Evolutionary conservation across 2,113 vertebrate genomes (phyloP).

Genomic region (Spilogale gracilis): DNA sequence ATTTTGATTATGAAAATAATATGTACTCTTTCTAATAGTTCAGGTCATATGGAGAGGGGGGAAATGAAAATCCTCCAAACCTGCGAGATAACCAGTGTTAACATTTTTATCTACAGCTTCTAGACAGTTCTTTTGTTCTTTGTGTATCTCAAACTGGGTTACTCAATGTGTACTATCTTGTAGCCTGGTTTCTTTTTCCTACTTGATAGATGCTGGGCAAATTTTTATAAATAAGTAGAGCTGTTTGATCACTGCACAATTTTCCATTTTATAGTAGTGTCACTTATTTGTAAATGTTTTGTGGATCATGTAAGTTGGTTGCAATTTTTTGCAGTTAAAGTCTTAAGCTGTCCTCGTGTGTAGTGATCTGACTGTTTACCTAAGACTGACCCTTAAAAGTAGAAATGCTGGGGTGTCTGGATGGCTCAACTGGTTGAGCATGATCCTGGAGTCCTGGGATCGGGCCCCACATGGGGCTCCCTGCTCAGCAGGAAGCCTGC

Average conservation of each 20-base stretch:
- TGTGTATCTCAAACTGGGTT: background rate
- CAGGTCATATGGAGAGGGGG: background rate
- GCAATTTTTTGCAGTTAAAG: background rate
- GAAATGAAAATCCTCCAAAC: background rate
- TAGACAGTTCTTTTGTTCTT: background rate
- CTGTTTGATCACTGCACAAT: background rate
- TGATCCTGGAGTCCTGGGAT: too few species aligned
- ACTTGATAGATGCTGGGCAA: background rate
- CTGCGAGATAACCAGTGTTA: background rate
- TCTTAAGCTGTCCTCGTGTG: background rate
- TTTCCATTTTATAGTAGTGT: slow-evolving; percentile 20
- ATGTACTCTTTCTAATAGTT: background rate
- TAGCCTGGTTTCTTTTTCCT: slow-evolving; percentile 15
- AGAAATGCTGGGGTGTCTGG: background rate
- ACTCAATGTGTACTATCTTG: background rate
- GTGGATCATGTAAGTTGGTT: background rate
- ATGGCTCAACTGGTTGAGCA: too few species aligned
- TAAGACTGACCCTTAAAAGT: background rate
- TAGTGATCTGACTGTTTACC: background rate
- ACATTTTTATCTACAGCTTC: background rate
- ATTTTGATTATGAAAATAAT: background rate
- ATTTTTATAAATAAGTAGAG: background rate
- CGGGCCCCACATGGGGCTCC: too few species aligned
- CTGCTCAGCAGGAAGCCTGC: too few species aligned
- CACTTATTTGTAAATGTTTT: background rate